phyloP scores from a whole-genome alignment of 1,140 invertebrate genomes.

The Telenomus remus region DNA sequence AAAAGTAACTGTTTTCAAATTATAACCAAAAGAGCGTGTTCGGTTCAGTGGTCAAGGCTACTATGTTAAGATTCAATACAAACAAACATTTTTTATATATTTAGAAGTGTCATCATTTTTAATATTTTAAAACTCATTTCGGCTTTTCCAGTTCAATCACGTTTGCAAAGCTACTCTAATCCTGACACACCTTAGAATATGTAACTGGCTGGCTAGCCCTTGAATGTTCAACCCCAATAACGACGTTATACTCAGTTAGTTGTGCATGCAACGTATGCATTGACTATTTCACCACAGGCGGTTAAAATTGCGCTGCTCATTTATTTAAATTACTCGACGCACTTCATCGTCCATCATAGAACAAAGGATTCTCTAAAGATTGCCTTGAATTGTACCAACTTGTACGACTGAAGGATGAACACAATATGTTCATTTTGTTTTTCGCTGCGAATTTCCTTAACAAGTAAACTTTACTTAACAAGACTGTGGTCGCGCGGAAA shows the following conservation, averaged over 20 bases:
- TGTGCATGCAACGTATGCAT: constrained; percentile 55
- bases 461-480: too few relatives aligned
- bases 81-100: too few relatives aligned
- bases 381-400: constrained; percentile 23
- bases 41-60: too few relatives aligned
- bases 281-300: constrained; percentile 43
- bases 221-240: constrained; percentile 52
- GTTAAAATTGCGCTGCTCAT: constrained; percentile 36
- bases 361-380: constrained; percentile 24
- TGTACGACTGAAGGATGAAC: too few relatives aligned
- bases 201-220: constrained; percentile 45
- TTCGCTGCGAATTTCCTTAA: too few relatives aligned
- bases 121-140: background rate
- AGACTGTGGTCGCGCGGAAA: too few relatives aligned
- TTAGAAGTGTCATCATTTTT: too few relatives aligned
- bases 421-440: too few relatives aligned
- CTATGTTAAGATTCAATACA: too few relatives aligned
- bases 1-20: too few relatives aligned
- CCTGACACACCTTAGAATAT: constrained; percentile 45
- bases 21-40: too few relatives aligned
- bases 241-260: constrained; percentile 51
- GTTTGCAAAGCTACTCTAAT: constrained; percentile 46
- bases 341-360: constrained; percentile 44
- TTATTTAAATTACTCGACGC: constrained; percentile 54
- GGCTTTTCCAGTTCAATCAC: background rate